Conservation (phyloP, 2,797 vertebrate genomes). For the Allobates femoralis region DNA sequence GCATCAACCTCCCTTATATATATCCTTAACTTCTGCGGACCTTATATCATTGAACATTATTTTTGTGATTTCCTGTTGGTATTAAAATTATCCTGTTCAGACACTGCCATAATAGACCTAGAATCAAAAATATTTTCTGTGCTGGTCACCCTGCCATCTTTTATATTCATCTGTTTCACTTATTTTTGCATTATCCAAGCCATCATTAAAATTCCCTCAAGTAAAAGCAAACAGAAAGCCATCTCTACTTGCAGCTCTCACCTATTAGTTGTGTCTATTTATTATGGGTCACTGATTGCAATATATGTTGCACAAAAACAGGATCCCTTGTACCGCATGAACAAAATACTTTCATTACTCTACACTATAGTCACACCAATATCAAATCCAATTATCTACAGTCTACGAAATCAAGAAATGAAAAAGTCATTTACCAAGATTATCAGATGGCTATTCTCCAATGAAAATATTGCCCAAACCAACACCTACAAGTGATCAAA, state of each 20-base stretch:
- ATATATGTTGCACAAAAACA: conserved; percentile 61
- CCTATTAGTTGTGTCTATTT: conserved; percentile 59
- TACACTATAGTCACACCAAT: conserved; percentile 63
- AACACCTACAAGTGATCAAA: background rate
- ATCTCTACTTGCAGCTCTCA: conserved; percentile 65
- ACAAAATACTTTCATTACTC: conserved; percentile 64
- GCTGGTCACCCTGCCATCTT: background rate
- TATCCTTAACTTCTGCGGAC: conserved; percentile 30
- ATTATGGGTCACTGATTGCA: conserved; percentile 59
- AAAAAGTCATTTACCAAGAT: conserved; percentile 39
- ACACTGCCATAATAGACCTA: conserved; percentile 7
- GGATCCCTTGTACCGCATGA: conserved; percentile 32
- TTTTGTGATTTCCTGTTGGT: conserved; percentile 59
- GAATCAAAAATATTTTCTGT: background rate
- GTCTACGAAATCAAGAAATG: conserved; percentile 65
- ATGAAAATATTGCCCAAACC: background rate
- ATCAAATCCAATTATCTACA: conserved; percentile 65
- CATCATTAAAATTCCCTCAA: conserved; percentile 58
- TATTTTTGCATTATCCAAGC: conserved; percentile 58
- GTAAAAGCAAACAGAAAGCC: conserved; percentile 55
- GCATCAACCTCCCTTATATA: conserved; percentile 27
- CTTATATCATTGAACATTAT: conserved; percentile 55
- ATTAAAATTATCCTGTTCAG: conserved; percentile 48
- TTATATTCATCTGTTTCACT: conserved; percentile 3
- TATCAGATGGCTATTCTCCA: background rate